Base-by-base conservation (phyloP, 2,113 vertebrate species). In the Ia io region DNA sequence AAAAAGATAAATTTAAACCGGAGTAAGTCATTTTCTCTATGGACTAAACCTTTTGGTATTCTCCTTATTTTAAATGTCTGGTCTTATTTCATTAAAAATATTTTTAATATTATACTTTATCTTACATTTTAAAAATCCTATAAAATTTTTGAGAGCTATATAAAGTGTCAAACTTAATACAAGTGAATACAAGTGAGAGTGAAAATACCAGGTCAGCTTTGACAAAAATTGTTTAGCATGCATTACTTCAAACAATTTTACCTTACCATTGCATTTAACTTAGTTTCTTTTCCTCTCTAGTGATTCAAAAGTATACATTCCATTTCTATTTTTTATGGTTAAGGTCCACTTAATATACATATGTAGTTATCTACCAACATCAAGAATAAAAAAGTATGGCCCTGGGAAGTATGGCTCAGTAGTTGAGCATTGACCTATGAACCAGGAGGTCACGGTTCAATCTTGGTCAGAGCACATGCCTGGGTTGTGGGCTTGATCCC, bases 1-100 rank as follows among this genome's bases (percentile, higher is more conserved):
- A 91, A 65, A 13, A 5, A 28, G 20, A 4, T 84, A 76, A 63
- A 74, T 86, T 67, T 79, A 94, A 84, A 76, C 20, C 65, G 79
- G 44, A 84, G 56, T 63, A 53, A 56, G 35, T 25, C 28, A 53
- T 37, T 6, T 2, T 1, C 0, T 65, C 6, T 96, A 78, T 88
- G 49, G 37, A 44, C 28, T 76, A 63, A 23, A 59, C 2, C 35
- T 89, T 78, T 90, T n/a, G 30, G 18, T 28, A 40, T 71, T 88
- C 37, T 83, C 12, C 5, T 22, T 89, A n/a, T 56, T 83, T 95
- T 70, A 80, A 95, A 79, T 76, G 25, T 49, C 20, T 95, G 95
- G 5, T 63, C 40, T 59, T 30, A 76, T 67, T 82, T 90, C 23
- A 85, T 63, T 84, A 76, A 63, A 69, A 65, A 59, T 32, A 76